Percentiles rank a stretch among this genome's conserved stretches.
phyloP scores from a whole-genome alignment of 2,113 vertebrate genomes.

The Puntigrus tetrazona region DNA sequence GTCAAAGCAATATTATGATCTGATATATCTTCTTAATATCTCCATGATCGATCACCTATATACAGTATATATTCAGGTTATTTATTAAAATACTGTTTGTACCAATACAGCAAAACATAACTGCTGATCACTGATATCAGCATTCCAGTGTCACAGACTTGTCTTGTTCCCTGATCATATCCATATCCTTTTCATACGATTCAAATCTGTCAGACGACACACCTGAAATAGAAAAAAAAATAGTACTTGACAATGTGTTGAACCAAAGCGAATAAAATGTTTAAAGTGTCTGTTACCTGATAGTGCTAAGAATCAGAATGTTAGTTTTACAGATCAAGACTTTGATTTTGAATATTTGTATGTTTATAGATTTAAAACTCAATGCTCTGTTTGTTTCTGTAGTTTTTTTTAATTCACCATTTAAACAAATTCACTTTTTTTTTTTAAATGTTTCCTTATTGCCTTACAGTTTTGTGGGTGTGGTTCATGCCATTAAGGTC shows the following conservation, averaged over 20 bases:
- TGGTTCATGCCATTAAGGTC: neutral
- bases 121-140: neutral
- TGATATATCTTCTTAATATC: neutral
- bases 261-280: neutral
- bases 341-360: neutral
- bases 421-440: neutral
- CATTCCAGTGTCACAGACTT: neutral
- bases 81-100: conserved; percentile 23
- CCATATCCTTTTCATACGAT: neutral
- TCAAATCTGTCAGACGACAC: neutral
- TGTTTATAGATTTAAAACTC: neutral
- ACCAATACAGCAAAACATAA: neutral
- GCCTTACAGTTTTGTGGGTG: neutral
- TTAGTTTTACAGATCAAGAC: neutral
- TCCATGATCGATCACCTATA: neutral
- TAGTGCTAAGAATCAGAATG: neutral
- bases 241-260: neutral
- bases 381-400: neutral
- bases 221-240: neutral
- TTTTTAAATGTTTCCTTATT: neutral
- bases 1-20: neutral
- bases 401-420: neutral
- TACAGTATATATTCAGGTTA: neutral
- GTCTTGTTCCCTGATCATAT: neutral
- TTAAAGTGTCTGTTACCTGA: neutral